These are phyloP conservation scores for Erynnis tages DNA, from an alignment of 2,888 invertebrate genomes.

Conservation along the genomic window DNA sequence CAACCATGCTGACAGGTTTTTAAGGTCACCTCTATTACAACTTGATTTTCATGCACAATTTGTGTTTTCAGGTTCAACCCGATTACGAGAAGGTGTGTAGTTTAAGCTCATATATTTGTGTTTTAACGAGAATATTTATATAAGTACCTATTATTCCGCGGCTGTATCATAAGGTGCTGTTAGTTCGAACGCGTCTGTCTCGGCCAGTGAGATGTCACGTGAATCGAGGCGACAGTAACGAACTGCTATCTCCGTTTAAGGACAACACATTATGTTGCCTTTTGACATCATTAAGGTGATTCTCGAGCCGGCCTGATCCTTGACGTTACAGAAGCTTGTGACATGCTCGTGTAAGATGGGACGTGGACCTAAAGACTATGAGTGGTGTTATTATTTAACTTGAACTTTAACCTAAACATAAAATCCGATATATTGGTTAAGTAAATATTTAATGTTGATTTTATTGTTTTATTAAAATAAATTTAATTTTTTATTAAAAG, in stretches of 20 bases:
- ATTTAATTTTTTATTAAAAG: too few relatives aligned
- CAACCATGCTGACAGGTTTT: too few relatives aligned
- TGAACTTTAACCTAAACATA: too few relatives aligned
- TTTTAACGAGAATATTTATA: background rate
- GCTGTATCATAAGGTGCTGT: constrained; percentile 43
- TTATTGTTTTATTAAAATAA: too few relatives aligned
- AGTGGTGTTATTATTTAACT: background rate
- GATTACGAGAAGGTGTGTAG: too few relatives aligned
- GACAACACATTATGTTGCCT: constrained; percentile 68
- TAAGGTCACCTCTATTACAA: too few relatives aligned
- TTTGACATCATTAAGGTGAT: constrained; percentile 75
- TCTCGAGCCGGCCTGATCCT: constrained; percentile 45
- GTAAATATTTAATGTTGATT: too few relatives aligned
- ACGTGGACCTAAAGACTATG: background rate
- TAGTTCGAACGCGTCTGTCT: constrained; percentile 46
- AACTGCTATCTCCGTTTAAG: constrained; percentile 65
- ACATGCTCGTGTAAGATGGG: constrained; percentile 26
- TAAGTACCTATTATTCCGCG: constrained; percentile 39
- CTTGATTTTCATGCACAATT: too few relatives aligned
- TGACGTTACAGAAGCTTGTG: constrained; percentile 37
- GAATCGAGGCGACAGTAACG: constrained; percentile 68
- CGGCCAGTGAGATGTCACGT: constrained; percentile 66
- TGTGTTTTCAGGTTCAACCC: too few relatives aligned
- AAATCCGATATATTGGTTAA: too few relatives aligned
- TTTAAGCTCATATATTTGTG: background rate